Conservation (phyloP, 2,113 vertebrate species). For the Sander lucioperca region DNA sequence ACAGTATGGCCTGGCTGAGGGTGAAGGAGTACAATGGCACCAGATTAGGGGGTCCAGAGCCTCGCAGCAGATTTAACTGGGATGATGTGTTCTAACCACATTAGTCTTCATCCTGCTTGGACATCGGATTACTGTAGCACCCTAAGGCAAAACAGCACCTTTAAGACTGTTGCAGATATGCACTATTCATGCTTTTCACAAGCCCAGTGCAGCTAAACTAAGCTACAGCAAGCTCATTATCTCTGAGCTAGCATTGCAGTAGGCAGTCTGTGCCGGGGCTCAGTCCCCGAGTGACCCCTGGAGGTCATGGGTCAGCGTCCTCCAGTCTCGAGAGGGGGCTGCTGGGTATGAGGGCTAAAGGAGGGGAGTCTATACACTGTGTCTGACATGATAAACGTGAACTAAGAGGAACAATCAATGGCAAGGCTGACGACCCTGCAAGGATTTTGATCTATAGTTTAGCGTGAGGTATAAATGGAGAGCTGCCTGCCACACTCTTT, state of each 20-base stretch:
- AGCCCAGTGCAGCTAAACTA: slow-evolving; percentile 1
- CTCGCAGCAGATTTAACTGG: slow-evolving; percentile 21
- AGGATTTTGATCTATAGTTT: slow-evolving; percentile 53
- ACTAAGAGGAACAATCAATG: slow-evolving; percentile 38
- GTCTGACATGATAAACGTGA: slow-evolving; percentile 53
- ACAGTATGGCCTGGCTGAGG: neutral
- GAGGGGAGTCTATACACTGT: slow-evolving; percentile 47
- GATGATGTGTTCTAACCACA: slow-evolving; percentile 26
- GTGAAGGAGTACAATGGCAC: neutral
- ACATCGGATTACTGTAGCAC: slow-evolving; percentile 49
- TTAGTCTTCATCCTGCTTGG: slow-evolving; percentile 41
- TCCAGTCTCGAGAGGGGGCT: slow-evolving; percentile 38
- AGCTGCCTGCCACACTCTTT: slow-evolving; percentile 1
- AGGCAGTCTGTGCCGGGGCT: slow-evolving; percentile 25
- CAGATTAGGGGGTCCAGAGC: neutral
- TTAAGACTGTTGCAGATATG: slow-evolving; percentile 34
- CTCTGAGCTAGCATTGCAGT: slow-evolving; percentile 28
- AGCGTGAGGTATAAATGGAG: slow-evolving; percentile 22
- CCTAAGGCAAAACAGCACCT: slow-evolving; percentile 31
- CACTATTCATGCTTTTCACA: slow-evolving; percentile 29
- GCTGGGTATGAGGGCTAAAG: slow-evolving; percentile 16
- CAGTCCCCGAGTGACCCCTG: slow-evolving; percentile 26
- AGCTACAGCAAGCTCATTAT: slow-evolving; percentile 70
- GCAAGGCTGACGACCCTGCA: slow-evolving; percentile 36
- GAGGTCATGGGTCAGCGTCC: slow-evolving; percentile 53